Percentiles rank a stretch among this genome's conserved stretches.
phyloP scores from a whole-genome alignment of 2,888 invertebrate genomes.

The Norana najaformis region DNA sequence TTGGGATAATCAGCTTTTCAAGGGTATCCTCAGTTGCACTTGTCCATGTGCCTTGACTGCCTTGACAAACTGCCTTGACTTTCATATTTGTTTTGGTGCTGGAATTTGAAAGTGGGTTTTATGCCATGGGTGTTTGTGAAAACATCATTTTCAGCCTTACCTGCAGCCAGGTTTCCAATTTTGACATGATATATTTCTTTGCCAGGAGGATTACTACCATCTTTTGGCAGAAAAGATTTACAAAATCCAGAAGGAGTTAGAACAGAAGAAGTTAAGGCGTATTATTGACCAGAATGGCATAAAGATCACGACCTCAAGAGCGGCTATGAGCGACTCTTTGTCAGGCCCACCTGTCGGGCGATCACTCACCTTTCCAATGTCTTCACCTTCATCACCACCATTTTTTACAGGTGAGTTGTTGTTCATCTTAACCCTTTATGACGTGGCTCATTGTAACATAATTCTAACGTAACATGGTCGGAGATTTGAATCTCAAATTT shows the following conservation, averaged over 20 bases:
- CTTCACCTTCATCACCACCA: not conserved
- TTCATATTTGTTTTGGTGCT: not conserved
- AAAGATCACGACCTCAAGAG: not conserved
- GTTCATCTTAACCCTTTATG: not conserved
- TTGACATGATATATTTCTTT: not conserved
- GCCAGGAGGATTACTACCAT: constrained; percentile 93
- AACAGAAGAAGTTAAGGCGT: constrained; percentile 65
- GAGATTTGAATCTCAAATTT: not conserved
- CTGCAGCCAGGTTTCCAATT: not conserved
- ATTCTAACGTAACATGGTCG: not conserved
- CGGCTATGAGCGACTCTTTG: not conserved
- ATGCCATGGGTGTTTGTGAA: no score
- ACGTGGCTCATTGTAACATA: not conserved
- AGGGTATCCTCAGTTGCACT: not conserved
- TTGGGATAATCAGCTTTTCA: not conserved
- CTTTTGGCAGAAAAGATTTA: constrained; percentile 97
- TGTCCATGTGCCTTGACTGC: not conserved
- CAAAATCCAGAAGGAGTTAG: constrained; percentile 95
- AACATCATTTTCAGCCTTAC: not conserved
- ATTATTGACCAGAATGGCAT: constrained; percentile 27
- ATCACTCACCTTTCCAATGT: constrained; percentile 13
- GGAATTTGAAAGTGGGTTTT: not conserved
- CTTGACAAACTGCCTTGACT: not conserved
- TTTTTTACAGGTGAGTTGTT: not conserved
- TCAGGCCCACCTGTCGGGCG: not conserved